Conservation (phyloP, 2,888 invertebrate genomes). For the Sabellastarte sp. region DNA sequence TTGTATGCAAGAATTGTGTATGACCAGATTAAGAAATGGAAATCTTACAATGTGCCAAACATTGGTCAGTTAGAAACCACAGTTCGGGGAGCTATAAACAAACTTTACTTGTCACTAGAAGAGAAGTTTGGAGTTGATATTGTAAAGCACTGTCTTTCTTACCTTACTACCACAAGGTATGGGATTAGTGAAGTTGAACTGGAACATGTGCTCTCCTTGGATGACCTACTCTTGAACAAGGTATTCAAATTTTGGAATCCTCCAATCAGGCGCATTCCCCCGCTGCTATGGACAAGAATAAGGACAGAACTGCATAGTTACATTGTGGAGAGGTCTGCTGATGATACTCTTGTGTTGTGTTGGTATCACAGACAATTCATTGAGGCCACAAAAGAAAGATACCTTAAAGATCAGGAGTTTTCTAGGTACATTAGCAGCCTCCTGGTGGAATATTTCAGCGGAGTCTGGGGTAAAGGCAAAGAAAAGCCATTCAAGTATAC, state of each 20-base stretch:
- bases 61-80: neutral
- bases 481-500: constrained; percentile 8
- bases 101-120: constrained; percentile 17
- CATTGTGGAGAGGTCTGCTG: constrained; percentile 6
- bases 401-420: constrained; percentile 2
- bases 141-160: constrained; percentile 19
- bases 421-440: constrained; percentile 4
- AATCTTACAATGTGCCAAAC: constrained; percentile 11
- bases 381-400: constrained; percentile 4
- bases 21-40: constrained; percentile 21
- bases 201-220: constrained; percentile 11
- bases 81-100: constrained; percentile 15
- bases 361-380: constrained; percentile 16
- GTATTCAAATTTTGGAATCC: constrained; percentile 8
- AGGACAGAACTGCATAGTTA: constrained; percentile 4
- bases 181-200: constrained; percentile 21
- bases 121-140: constrained; percentile 18
- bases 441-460: constrained; percentile 1
- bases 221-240: constrained; percentile 7
- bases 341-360: constrained; percentile 1
- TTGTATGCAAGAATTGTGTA: constrained; percentile 20
- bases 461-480: constrained; percentile 1
- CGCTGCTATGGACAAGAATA: constrained; percentile 11
- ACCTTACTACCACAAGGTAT: constrained; percentile 18
- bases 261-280: constrained; percentile 12